Evolutionary conservation across 2,888 invertebrate genomes (phyloP).

Genomic region (Leptinotarsa haldemani): DNA sequence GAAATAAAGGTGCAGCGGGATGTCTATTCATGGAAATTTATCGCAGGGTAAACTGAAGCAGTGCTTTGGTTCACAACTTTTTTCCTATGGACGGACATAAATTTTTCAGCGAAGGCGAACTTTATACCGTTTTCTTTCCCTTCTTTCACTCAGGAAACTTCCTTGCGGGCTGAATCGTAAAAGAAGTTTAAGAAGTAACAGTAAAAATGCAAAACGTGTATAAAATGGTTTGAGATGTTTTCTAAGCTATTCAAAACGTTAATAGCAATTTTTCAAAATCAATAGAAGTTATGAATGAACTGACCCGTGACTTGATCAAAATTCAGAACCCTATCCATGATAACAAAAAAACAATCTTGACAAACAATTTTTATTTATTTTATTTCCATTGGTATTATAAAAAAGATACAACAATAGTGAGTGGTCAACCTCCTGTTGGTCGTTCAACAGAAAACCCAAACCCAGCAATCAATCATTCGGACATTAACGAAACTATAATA

Average conservation of each 20-base stretch:
- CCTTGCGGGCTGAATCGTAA: not conserved
- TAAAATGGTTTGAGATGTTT: not conserved
- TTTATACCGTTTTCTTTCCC: not conserved
- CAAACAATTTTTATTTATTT: too few species aligned
- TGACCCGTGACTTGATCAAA: too few species aligned
- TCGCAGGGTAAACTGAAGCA: slow-evolving; percentile 25
- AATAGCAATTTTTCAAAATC: too few species aligned
- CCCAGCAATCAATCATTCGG: too few species aligned
- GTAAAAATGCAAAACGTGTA: slow-evolving; percentile 9
- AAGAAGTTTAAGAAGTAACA: not conserved
- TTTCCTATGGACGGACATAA: slow-evolving; percentile 21
- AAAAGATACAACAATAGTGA: too few species aligned
- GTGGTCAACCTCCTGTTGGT: too few species aligned
- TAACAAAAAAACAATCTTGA: too few species aligned
- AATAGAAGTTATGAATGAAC: too few species aligned
- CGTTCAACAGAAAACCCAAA: too few species aligned
- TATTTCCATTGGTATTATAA: too few species aligned
- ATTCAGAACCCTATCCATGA: too few species aligned
- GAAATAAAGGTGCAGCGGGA: slow-evolving; percentile 22
- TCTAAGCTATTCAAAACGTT: not conserved
- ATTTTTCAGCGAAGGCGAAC: slow-evolving; percentile 18
- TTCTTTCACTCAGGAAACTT: not conserved
- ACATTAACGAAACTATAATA: too few species aligned
- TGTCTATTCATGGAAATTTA: slow-evolving; percentile 27
- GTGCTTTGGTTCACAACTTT: slow-evolving; percentile 29